These are phyloP conservation scores for Tupaia tana DNA, from an alignment of 2,113 vertebrate species.

Conservation along the genomic window DNA sequence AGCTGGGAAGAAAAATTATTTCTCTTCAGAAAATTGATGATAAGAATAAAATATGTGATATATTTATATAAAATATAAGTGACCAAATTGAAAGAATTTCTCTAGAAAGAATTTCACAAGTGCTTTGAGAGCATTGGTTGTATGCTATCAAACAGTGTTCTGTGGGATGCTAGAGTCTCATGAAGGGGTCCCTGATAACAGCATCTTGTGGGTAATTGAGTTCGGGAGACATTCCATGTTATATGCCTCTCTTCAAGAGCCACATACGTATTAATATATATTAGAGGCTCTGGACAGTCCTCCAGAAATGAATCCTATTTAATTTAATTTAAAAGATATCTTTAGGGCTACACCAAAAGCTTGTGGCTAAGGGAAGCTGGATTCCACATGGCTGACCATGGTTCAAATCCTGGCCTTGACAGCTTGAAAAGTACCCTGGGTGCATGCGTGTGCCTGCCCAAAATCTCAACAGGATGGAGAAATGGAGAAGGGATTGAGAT, in stretches of 20 bases:
- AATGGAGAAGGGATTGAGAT: too few relatives aligned
- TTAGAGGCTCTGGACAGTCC: not conserved
- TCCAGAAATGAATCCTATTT: not conserved
- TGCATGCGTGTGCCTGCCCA: too few relatives aligned
- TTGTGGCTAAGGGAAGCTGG: too few relatives aligned
- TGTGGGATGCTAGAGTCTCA: not conserved
- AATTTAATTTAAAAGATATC: not conserved
- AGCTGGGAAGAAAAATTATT: conserved; percentile 10
- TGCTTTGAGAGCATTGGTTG: not conserved
- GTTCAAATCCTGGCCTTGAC: too few relatives aligned
- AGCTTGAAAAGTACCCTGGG: too few relatives aligned
- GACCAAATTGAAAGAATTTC: not conserved
- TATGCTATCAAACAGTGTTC: not conserved
- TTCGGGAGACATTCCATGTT: not conserved
- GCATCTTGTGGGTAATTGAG: not conserved
- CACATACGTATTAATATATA: not conserved
- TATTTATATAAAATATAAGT: not conserved
- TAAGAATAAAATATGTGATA: conserved; percentile 24
- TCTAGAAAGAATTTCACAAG: not conserved
- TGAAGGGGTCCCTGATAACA: not conserved
- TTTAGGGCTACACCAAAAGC: too few relatives aligned
- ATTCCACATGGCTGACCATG: too few relatives aligned
- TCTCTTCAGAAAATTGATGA: not conserved
- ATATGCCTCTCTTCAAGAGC: not conserved
- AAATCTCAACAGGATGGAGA: too few relatives aligned